These are phyloP conservation scores for Exaiptasia diaphana DNA, from an alignment of 64 coral and sea anemone species.

Conservation along the genomic window DNA sequence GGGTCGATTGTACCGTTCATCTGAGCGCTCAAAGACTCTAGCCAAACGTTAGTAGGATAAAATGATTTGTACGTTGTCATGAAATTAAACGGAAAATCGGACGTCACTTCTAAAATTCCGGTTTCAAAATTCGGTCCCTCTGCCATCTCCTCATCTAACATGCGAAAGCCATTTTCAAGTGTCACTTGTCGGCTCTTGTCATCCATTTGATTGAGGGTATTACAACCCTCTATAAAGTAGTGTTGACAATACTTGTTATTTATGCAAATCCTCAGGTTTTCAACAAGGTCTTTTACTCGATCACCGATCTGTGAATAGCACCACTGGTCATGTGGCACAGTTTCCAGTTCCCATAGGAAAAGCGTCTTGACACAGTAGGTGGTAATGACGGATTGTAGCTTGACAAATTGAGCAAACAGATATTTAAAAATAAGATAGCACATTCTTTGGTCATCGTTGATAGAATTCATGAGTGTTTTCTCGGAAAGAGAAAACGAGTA, in stretches of 20 bases:
- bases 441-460: constrained; percentile 53
- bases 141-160: constrained; percentile 41
- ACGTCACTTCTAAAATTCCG: not conserved
- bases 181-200: constrained; percentile 19
- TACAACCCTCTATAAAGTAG: constrained; percentile 23
- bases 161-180: constrained; percentile 21
- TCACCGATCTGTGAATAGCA: constrained; percentile 6
- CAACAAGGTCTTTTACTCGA: constrained; percentile 36
- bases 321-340: constrained; percentile 29
- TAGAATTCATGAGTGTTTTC: constrained; percentile 55
- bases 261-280: constrained; percentile 35
- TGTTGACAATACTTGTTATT: constrained; percentile 35
- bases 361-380: constrained; percentile 49
- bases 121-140: constrained; percentile 33
- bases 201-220: constrained; percentile 50
- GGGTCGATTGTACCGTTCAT: constrained; percentile 43
- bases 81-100: constrained; percentile 31
- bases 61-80: constrained; percentile 55
- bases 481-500: constrained; percentile 47
- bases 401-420: constrained; percentile 25
- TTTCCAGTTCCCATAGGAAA: constrained; percentile 44
- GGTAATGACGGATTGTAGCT: constrained; percentile 31
- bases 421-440: constrained; percentile 56
- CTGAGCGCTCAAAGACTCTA: constrained; percentile 46
- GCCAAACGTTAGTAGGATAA: constrained; percentile 30